phyloP scores from a whole-genome alignment of 2,113 vertebrate species.

The Morone chrysops region DNA sequence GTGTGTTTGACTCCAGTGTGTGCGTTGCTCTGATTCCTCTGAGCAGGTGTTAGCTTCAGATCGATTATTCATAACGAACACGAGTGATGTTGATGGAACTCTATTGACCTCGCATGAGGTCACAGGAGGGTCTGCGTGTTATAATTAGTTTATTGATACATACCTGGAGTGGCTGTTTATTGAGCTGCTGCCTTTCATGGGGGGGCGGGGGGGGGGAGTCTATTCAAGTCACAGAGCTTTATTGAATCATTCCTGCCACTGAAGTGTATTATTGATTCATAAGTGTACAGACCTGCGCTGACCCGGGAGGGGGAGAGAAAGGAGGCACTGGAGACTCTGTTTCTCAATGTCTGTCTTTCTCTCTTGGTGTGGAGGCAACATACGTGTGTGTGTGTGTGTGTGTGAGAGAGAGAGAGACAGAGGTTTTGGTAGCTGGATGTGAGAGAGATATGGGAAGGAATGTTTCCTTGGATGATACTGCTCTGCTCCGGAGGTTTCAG shows the following conservation, averaged over 20 bases:
- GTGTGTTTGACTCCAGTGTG: background rate
- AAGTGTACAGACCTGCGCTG: constrained; percentile 43
- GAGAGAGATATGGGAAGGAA: constrained; percentile 61
- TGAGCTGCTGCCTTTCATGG: background rate
- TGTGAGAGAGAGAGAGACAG: background rate
- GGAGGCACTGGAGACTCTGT: constrained; percentile 5
- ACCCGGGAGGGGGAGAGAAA: constrained; percentile 24
- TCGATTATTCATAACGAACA: constrained; percentile 35
- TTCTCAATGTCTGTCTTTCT: background rate
- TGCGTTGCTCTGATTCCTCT: constrained; percentile 35
- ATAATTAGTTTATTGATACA: constrained; percentile 66
- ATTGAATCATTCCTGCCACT: constrained; percentile 64
- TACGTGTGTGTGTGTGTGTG: constrained; percentile 19
- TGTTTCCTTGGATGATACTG: constrained; percentile 62
- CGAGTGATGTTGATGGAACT: constrained; percentile 32
- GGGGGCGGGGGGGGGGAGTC: constrained; percentile 24
- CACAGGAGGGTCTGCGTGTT: constrained; percentile 1
- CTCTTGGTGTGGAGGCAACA: background rate
- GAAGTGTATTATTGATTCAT: constrained; percentile 71
- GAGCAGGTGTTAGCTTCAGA: background rate
- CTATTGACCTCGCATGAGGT: constrained; percentile 29
- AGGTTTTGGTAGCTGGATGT: constrained; percentile 31
- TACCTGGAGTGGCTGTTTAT: constrained; percentile 56
- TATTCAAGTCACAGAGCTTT: constrained; percentile 42
- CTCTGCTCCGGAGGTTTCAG: constrained; percentile 45